Conservation (phyloP, 2,113 vertebrate species). For the Tetraodon nigroviridis region DNA sequence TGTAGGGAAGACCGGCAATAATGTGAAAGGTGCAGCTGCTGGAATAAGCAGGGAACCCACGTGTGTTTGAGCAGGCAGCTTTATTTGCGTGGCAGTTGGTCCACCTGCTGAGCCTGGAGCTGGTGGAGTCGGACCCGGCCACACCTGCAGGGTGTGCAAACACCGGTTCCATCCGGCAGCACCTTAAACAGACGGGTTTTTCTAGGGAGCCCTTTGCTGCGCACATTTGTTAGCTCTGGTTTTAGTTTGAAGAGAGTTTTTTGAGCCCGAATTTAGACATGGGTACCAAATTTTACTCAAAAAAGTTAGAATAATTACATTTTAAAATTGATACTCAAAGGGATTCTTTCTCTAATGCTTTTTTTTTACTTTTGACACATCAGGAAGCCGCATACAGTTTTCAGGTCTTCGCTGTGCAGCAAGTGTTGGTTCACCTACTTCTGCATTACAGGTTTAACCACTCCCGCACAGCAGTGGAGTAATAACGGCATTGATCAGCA, state of each 20-base stretch:
- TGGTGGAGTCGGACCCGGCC: background rate
- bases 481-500: constrained; percentile 12
- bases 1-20: no score
- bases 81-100: constrained; percentile 55
- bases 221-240: background rate
- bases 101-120: constrained; percentile 22
- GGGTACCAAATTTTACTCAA: no score
- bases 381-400: background rate
- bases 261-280: background rate
- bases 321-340: background rate
- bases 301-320: background rate
- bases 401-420: background rate
- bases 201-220: background rate
- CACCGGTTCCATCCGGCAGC: no score
- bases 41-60: background rate
- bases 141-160: background rate
- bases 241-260: background rate
- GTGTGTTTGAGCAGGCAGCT: constrained; percentile 18
- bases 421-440: background rate
- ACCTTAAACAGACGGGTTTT: background rate
- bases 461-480: background rate
- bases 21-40: no score
- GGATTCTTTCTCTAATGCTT: background rate
- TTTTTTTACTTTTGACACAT: background rate
- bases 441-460: constrained; percentile 5